phyloP scores from a whole-genome alignment of 2,797 vertebrate species.

The Chaetodon trifasciatus region DNA sequence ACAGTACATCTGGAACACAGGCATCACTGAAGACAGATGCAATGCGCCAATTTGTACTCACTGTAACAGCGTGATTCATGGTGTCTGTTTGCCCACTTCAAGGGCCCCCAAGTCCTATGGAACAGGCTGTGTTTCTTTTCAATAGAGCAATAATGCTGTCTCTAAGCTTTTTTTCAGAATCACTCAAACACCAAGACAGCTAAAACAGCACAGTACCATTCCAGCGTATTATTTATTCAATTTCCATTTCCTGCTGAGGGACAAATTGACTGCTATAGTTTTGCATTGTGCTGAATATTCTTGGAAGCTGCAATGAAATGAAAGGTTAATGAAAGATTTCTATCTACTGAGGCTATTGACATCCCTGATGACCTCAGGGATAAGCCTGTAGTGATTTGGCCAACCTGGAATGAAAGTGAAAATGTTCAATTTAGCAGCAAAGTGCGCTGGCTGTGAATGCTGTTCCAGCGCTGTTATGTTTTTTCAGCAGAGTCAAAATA shows the following conservation, averaged over 20 bases:
- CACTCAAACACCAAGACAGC: slow-evolving; percentile 31
- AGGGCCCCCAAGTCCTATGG: slow-evolving; percentile 9
- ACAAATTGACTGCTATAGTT: slow-evolving; percentile 2
- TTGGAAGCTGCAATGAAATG: slow-evolving; percentile 39
- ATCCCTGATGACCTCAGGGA: slow-evolving; percentile 65
- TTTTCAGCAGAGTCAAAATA: slow-evolving; percentile 42
- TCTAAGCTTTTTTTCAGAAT: neutral
- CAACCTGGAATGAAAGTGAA: slow-evolving; percentile 46
- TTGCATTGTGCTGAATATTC: slow-evolving; percentile 56
- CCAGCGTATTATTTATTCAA: neutral
- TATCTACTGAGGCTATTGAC: slow-evolving; percentile 67
- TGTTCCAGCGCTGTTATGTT: neutral
- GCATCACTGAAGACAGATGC: slow-evolving; percentile 29
- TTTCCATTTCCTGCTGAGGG: slow-evolving; percentile 11
- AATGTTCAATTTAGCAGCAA: slow-evolving; percentile 57
- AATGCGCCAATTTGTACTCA: slow-evolving; percentile 43
- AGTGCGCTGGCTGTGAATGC: slow-evolving; percentile 23
- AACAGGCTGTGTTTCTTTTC: slow-evolving; percentile 47
- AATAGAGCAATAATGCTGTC: slow-evolving; percentile 33
- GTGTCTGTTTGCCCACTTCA: slow-evolving; percentile 39
- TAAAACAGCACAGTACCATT: neutral
- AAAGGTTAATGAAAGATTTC: slow-evolving; percentile 75
- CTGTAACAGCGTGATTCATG: slow-evolving; percentile 56
- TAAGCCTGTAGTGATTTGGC: slow-evolving; percentile 47
- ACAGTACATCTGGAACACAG: slow-evolving; percentile 8